Evolutionary conservation across 2,113 vertebrate species (phyloP).

Genomic region (Apodemus speciosus): DNA sequence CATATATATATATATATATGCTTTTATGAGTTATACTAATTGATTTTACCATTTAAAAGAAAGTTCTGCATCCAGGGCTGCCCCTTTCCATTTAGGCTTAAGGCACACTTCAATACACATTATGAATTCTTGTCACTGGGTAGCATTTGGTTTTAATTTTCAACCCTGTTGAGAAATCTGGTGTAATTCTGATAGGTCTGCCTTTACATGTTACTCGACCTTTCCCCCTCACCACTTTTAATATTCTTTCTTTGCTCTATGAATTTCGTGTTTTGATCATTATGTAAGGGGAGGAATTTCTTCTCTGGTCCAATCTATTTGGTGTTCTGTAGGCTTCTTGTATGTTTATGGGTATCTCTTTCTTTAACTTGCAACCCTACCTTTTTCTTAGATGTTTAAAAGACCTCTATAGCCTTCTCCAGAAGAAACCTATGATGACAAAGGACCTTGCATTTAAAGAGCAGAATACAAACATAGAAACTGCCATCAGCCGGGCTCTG

Average conservation of each 20-base stretch:
- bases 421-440: constrained; percentile 94
- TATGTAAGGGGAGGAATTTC: too few species aligned
- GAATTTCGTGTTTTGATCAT: too few species aligned
- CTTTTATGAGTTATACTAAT: constrained; percentile 20
- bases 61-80: not conserved
- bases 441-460: constrained; percentile 92
- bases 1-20: too few species aligned
- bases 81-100: not conserved
- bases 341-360: too few species aligned
- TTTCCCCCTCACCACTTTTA: too few species aligned
- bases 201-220: too few species aligned
- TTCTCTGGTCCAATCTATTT: too few species aligned
- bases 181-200: too few species aligned
- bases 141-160: constrained; percentile 98
- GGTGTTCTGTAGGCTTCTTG: too few species aligned
- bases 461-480: constrained; percentile 92
- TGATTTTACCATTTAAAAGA: constrained; percentile 34
- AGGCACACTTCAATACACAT: constrained; percentile 34
- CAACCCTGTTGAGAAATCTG: constrained; percentile 80
- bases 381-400: constrained; percentile 91
- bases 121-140: constrained; percentile 89
- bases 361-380: constrained; percentile 92
- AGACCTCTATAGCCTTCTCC: constrained; percentile 93
- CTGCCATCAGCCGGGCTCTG: constrained; percentile 96
- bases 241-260: too few species aligned